Base-by-base conservation (phyloP, 2,113 vertebrate species). In the Panthera uncia region DNA sequence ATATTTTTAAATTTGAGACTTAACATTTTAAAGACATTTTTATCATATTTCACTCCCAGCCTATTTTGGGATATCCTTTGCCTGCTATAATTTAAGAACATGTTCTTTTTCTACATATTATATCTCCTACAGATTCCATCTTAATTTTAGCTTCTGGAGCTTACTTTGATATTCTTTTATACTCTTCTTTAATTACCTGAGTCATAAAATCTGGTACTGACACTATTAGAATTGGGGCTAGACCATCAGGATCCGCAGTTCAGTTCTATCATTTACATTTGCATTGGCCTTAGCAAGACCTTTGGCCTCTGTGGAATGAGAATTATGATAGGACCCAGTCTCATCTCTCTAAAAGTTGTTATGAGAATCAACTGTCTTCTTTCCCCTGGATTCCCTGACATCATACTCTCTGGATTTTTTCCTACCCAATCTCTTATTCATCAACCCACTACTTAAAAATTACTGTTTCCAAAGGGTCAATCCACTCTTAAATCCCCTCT, bases 21-120 rank as follows among this genome's bases (percentile, higher is more conserved):
- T 95, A 97, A 95, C 92, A 89, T 98, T 97, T 98, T 96, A 65
- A 89, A 97, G 95, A 95, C 96, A 93, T 96, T 97, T 97, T 97
- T 96, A 93, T 97, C 98, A 96, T 95, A 55, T 97, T 95, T 98
- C 95, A 95, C 82, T 97, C 74, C 41, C 73, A 80, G 74, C 82
- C 95, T 98, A 98, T 98, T 98, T 98, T 92, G 89, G 92, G 97
- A 97, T 97, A 96, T 98, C 97, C 98, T 97, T 97, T 97, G 97
- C 95, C 68, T 96, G 95, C 68, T 97, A 57, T 97, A 97, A 97
- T 96, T 98, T 98, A 96, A 97, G 97, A 98, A 96, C 92, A 89
- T 92, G 92, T 96, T 98, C 96, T 95, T 97, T 97, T 95, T 96
- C 95, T 96, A 94, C 80, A 97, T 91, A 91, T 97, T 96, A 66